A percentile compares a stretch with the other conserved stretches of the same genome.
These are phyloP conservation scores for Paramormyrops hopkinsi DNA, from an alignment of 2,797 vertebrate species.

Conservation along the genomic window DNA sequence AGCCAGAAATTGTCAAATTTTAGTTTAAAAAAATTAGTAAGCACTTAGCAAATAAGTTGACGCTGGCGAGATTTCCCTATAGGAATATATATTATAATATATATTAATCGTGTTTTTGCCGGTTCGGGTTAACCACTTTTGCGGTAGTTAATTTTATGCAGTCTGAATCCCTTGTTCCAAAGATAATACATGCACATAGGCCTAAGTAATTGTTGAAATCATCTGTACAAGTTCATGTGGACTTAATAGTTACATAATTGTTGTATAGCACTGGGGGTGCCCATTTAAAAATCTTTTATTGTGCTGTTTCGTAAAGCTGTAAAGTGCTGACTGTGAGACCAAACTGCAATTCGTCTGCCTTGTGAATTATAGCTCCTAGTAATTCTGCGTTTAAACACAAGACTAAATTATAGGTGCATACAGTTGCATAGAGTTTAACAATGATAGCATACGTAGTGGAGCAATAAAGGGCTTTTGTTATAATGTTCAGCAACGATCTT, in stretches of 20 bases:
- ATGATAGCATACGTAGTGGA: not conserved
- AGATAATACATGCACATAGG: not conserved
- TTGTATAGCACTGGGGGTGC: not conserved
- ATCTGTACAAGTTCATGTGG: not conserved
- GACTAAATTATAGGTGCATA: not conserved
- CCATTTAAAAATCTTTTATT: not conserved
- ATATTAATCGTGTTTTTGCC: not conserved
- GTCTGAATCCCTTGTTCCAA: not conserved
- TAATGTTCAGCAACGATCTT: not conserved
- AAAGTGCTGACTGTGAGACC: not conserved
- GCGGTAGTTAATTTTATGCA: not conserved
- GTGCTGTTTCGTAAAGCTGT: not conserved
- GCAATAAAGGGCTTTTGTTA: not conserved
- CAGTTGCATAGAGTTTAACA: not conserved
- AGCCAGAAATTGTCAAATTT: not conserved
- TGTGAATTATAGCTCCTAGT: not conserved
- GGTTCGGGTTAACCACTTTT: not conserved
- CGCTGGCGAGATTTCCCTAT: not conserved
- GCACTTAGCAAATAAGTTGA: not conserved
- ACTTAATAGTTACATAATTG: not conserved
- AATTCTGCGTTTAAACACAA: constrained; percentile 5
- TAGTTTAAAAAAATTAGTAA: not conserved
- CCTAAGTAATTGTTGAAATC: not conserved
- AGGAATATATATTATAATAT: not conserved
- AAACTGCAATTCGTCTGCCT: not conserved